A percentile compares a stretch with the other conserved stretches of the same genome.
Conservation (phyloP, 1,140 invertebrate species). For the Temnothorax nylanderi region DNA sequence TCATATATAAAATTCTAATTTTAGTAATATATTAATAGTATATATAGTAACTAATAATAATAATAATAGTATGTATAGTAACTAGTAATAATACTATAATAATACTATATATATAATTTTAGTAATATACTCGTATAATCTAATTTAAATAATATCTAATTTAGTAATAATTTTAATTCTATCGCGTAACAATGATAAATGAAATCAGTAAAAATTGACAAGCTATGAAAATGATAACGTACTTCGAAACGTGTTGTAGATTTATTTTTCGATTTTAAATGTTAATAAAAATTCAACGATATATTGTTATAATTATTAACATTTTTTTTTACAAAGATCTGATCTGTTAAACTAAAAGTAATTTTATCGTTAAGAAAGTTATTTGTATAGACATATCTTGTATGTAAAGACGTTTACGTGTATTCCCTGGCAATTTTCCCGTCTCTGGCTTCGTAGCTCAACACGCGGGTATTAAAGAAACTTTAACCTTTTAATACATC, state of each 20-base stretch:
- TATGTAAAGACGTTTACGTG: background rate
- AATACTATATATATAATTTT: no score
- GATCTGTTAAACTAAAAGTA: background rate
- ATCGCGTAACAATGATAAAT: background rate
- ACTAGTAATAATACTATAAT: no score
- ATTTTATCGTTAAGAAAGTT: background rate
- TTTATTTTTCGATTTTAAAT: background rate
- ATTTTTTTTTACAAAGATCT: background rate
- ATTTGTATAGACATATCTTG: background rate
- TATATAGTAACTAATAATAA: no score
- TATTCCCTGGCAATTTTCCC: background rate
- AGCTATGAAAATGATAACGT: background rate
- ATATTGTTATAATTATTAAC: background rate
- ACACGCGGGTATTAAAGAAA: background rate
- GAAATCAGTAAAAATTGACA: background rate
- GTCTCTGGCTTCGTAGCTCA: background rate
- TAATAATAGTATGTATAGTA: no score
- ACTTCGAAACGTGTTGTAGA: background rate
- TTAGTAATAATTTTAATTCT: background rate
- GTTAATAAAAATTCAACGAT: background rate
- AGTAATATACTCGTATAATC: no score
- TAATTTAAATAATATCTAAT: no score
- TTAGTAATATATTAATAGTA: no score
- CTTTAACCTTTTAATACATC: background rate
- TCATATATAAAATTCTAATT: background rate